Conservation (phyloP, 2,888 invertebrate genomes). For the Pherbina coryleti region DNA sequence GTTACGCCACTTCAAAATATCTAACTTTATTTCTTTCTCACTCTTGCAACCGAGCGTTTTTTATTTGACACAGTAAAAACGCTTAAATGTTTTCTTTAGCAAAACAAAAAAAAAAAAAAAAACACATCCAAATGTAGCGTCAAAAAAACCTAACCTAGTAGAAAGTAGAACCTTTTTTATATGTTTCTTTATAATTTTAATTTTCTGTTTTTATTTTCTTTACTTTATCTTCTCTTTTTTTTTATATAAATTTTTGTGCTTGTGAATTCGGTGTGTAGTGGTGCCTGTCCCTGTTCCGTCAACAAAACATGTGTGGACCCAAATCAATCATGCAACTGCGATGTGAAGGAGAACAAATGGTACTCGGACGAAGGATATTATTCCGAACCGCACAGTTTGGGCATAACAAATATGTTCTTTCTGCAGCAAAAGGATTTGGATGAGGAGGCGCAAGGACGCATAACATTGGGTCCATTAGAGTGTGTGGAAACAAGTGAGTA, state of each 20-base stretch:
- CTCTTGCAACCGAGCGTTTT: not conserved
- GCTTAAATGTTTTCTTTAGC: constrained; percentile 8
- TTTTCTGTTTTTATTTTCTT: constrained; percentile 30
- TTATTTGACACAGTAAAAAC: constrained; percentile 7
- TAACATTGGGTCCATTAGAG: constrained; percentile 90
- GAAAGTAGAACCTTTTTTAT: constrained; percentile 4
- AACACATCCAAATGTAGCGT: not conserved
- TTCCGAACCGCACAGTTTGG: constrained; percentile 83
- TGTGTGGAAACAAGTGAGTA: constrained; percentile 93
- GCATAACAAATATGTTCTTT: constrained; percentile 92
- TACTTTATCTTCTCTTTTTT: constrained; percentile 43
- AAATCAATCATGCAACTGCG: constrained; percentile 90
- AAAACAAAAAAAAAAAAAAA: constrained; percentile 5
- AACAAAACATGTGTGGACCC: constrained; percentile 86
- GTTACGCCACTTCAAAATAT: constrained; percentile 8
- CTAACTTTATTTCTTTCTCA: not conserved
- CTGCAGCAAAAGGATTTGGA: constrained; percentile 86
- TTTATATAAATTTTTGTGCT: not conserved
- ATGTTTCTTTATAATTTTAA: constrained; percentile 21
- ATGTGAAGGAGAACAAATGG: constrained; percentile 89
- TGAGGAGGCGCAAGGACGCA: constrained; percentile 86
- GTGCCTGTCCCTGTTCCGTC: constrained; percentile 81
- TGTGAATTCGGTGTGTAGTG: constrained; percentile 69
- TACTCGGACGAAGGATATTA: constrained; percentile 90
- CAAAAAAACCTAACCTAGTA: not conserved